Percentiles rank a stretch among this genome's conserved stretches.
Evolutionary conservation across 2,888 invertebrate genomes (phyloP).

Genomic region (Hydraecia micacea): DNA sequence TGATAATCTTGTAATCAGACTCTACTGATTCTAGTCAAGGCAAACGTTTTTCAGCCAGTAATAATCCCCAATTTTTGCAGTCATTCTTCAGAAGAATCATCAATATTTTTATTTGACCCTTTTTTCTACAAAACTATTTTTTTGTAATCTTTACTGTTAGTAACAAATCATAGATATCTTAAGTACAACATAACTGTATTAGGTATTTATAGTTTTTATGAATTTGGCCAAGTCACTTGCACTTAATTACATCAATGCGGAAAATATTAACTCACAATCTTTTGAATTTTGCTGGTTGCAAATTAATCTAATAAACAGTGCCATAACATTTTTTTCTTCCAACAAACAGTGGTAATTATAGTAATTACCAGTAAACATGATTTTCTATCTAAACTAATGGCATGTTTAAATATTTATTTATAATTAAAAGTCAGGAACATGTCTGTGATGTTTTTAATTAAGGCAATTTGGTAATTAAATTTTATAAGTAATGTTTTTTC

Average conservation of each 20-base stretch:
- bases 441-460: slow-evolving; percentile 84
- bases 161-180: slow-evolving; percentile 1
- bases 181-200: slow-evolving; percentile 12
- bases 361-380: slow-evolving; percentile 53
- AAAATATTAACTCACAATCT: not conserved
- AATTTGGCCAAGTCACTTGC: not conserved
- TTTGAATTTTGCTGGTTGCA: slow-evolving; percentile 15
- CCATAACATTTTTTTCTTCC: slow-evolving; percentile 51
- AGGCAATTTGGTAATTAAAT: slow-evolving; percentile 73
- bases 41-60: slow-evolving; percentile 22
- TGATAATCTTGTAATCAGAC: slow-evolving; percentile 39
- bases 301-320: slow-evolving; percentile 45
- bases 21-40: slow-evolving; percentile 54
- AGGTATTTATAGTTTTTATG: not conserved
- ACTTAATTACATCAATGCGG: not conserved
- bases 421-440: slow-evolving; percentile 76
- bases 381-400: slow-evolving; percentile 62
- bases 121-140: not conserved
- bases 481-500: slow-evolving; percentile 32
- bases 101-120: not conserved
- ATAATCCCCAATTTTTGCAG: not conserved
- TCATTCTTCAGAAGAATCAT: not conserved
- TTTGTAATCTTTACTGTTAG: not conserved
- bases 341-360: slow-evolving; percentile 39
- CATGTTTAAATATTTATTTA: slow-evolving; percentile 74